Conservation (phyloP, 2,113 vertebrate species). For the Poeciliopsis prolifica region DNA sequence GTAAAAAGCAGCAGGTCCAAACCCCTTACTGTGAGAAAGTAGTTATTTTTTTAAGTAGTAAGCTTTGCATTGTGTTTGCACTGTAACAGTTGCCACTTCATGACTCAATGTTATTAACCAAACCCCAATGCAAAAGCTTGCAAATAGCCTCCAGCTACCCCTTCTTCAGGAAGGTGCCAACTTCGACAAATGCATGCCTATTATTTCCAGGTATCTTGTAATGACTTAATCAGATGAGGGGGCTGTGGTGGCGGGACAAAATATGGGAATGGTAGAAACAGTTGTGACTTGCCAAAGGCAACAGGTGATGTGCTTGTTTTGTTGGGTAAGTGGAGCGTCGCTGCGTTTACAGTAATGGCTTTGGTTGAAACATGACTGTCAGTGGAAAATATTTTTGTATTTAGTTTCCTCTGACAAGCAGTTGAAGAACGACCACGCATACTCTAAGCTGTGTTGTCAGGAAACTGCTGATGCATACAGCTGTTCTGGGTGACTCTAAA, state of each 20-base stretch:
- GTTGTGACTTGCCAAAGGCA: constrained; percentile 38
- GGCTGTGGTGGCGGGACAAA: constrained; percentile 58
- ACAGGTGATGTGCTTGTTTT: constrained; percentile 44
- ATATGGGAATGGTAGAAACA: constrained; percentile 58
- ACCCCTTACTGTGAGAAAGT: constrained; percentile 52
- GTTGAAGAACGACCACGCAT: too few relatives aligned
- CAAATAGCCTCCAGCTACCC: constrained; percentile 20
- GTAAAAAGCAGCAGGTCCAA: constrained; percentile 31
- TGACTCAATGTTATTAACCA: constrained; percentile 66
- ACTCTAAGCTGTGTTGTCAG: neutral
- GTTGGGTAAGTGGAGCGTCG: neutral
- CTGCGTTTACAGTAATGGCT: constrained; percentile 37
- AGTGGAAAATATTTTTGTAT: constrained; percentile 7
- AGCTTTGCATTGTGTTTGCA: constrained; percentile 57
- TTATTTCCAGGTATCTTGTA: constrained; percentile 52
- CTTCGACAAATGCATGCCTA: constrained; percentile 42
- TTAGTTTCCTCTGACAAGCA: neutral
- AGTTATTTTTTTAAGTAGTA: constrained; percentile 53
- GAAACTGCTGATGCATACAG: neutral
- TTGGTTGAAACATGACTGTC: neutral
- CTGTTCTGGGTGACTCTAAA: neutral
- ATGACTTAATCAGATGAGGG: constrained; percentile 41
- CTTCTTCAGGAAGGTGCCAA: constrained; percentile 21
- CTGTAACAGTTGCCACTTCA: constrained; percentile 31
- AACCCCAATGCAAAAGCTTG: constrained; percentile 9